Base-by-base conservation (phyloP, 2,888 invertebrate genomes). In the Globia sparganii region DNA sequence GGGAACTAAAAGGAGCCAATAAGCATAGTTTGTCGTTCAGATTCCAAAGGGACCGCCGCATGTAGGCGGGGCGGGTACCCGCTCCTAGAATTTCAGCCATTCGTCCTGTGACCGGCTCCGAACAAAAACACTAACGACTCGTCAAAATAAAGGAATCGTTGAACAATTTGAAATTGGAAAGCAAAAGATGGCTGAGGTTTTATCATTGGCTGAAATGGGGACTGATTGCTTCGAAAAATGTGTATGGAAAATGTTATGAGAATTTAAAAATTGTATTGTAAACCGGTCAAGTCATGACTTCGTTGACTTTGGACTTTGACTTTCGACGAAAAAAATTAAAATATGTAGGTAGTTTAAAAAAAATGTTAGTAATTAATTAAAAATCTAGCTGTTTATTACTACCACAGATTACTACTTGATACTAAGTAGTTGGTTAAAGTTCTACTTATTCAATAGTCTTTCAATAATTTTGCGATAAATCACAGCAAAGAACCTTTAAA, bases 1-100 rank as follows among this genome's bases (percentile, higher is more conserved):
- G 80, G 66, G 84, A 87, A 79, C 75, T 72, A 61, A 78, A 86
- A 74, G 58, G 83, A 78, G 76, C 92, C 92, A 92, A 93, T 92
- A 86, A 88, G 85, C 89, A 89, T 88, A 89, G 90, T 83, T 90
- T 85, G 85, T 87, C 84, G 80, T 77, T 73, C 68, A 88, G 80
- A 93, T 92, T 91, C 90, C 88, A 75, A 64, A 62, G 87, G 85
- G 84, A 84, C 82, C 80, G n/a, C 71, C 72, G 69, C 74, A 80
- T 77, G 86, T 83, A 81, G 88, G 89, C 87, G 87, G 91, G 80
- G 84, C 83, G 56, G 76, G 11, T 67, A 76, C 72, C 69, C 77
- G 72, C 68, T 72, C 66, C 87, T 90, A 90, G 91, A 92, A 91
- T 91, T 86, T 83, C 69, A 86, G 80, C 80, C 80, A 88, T 91